Evolutionary conservation across 2,113 vertebrate species (phyloP).

Genomic region (Syngnathus scovelli): DNA sequence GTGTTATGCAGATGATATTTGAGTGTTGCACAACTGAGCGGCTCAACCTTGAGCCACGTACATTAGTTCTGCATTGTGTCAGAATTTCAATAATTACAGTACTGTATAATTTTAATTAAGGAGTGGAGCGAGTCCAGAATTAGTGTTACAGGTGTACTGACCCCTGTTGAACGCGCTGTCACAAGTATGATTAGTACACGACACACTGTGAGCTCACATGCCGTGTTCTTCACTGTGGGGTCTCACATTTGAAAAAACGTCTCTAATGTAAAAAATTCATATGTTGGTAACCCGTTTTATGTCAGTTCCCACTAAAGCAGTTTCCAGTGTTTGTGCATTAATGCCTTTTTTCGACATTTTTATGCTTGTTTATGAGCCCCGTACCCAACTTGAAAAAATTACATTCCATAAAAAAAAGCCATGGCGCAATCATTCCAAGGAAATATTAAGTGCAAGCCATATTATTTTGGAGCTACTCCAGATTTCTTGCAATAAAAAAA

Average conservation of each 20-base stretch:
- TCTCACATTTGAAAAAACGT: neutral
- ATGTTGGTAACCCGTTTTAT: conserved; percentile 15
- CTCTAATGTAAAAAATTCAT: neutral
- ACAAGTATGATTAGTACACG: too few relatives aligned
- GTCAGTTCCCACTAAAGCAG: neutral
- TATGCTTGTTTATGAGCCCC: conserved; percentile 20
- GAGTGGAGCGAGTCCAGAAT: too few relatives aligned
- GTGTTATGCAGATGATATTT: too few relatives aligned
- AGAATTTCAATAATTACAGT: too few relatives aligned
- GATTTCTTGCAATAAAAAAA: conserved; percentile 34
- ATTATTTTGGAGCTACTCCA: conserved; percentile 47
- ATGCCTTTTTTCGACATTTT: conserved; percentile 13
- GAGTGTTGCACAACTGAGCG: too few relatives aligned
- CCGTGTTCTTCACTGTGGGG: neutral
- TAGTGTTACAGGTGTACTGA: too few relatives aligned
- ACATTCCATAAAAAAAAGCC: conserved; percentile 49
- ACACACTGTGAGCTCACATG: neutral
- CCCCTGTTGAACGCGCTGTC: too few relatives aligned
- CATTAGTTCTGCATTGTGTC: too few relatives aligned
- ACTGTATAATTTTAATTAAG: too few relatives aligned
- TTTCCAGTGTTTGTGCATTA: conserved; percentile 4
- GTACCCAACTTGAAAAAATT: conserved; percentile 27
- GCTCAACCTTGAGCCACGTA: too few relatives aligned
- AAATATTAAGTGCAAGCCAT: conserved; percentile 53
- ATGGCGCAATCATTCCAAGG: conserved; percentile 43